Percentiles rank a stretch among this genome's conserved stretches.
These are phyloP conservation scores for Hemicordylus capensis DNA, from an alignment of 2,113 vertebrate species.

Conservation along the genomic window DNA sequence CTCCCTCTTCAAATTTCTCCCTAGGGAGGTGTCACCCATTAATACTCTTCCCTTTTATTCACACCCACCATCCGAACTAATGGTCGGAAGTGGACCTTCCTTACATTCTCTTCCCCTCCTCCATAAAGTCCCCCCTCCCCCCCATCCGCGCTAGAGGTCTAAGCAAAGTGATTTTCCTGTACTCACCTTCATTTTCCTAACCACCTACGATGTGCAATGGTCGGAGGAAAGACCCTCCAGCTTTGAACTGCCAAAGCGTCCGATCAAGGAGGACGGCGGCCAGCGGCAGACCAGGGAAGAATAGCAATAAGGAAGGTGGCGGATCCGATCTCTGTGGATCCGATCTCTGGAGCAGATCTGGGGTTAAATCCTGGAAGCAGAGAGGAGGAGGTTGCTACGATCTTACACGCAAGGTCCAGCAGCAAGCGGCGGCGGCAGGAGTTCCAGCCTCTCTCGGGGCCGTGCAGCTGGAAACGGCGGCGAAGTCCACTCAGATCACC, in stretches of 20 bases:
- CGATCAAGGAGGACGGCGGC: background rate
- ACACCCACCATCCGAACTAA: background rate
- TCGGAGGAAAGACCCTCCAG: slow-evolving; percentile 60
- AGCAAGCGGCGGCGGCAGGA: too few relatives aligned
- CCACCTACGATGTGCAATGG: slow-evolving; percentile 72
- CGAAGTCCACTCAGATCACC: slow-evolving; percentile 25
- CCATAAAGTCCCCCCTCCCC: background rate
- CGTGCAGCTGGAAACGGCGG: slow-evolving; percentile 16
- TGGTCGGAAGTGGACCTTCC: background rate
- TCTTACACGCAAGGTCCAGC: background rate
- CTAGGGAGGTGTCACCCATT: background rate
- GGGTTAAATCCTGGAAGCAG: slow-evolving; percentile 25
- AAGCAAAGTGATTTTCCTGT: slow-evolving; percentile 50
- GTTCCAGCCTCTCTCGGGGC: background rate
- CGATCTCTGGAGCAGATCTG: slow-evolving; percentile 45
- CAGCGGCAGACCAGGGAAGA: background rate
- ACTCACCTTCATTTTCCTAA: slow-evolving; percentile 72
- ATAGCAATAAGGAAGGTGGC: background rate
- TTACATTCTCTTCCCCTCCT: background rate
- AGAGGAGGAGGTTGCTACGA: background rate
- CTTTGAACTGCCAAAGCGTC: slow-evolving; percentile 53
- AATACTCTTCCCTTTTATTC: background rate
- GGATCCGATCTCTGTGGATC: slow-evolving; percentile 23
- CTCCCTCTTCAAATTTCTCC: background rate
- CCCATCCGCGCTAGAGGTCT: background rate